A percentile compares a stretch with the other conserved stretches of the same genome.
These are phyloP conservation scores for Teleopsis dalmanni DNA, from an alignment of 1,140 invertebrate genomes.

Conservation along the genomic window DNA sequence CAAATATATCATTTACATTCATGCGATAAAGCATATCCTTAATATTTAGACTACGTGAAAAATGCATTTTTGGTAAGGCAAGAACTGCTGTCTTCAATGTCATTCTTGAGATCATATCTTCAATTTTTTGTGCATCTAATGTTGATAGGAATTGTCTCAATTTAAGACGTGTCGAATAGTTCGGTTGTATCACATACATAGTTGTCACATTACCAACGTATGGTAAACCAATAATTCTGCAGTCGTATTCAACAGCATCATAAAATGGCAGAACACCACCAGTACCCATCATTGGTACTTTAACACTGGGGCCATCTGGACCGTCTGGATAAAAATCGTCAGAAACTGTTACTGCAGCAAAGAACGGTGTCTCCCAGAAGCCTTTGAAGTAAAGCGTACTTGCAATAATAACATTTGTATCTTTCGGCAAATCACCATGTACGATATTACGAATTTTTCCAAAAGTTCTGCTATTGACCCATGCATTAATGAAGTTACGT, in stretches of 20 bases:
- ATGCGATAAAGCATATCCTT: slow-evolving; percentile 47
- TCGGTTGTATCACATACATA: slow-evolving; percentile 66
- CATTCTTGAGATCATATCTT: slow-evolving; percentile 48
- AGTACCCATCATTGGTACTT: slow-evolving; percentile 60
- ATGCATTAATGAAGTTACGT: slow-evolving; percentile 53
- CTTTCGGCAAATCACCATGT: slow-evolving; percentile 37
- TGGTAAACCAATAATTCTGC: slow-evolving; percentile 60
- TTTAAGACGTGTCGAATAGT: slow-evolving; percentile 43
- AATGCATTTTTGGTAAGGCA: slow-evolving; percentile 58
- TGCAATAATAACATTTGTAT: slow-evolving; percentile 58
- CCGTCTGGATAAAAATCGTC: slow-evolving; percentile 48
- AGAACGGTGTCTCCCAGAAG: slow-evolving; percentile 65
- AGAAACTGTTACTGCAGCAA: slow-evolving; percentile 44
- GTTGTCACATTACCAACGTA: slow-evolving; percentile 58
- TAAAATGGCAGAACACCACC: slow-evolving; percentile 39
- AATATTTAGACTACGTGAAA: slow-evolving; percentile 52
- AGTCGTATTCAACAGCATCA: slow-evolving; percentile 32
- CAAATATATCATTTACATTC: slow-evolving; percentile 55
- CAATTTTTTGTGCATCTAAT: slow-evolving; percentile 48
- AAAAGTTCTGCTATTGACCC: slow-evolving; percentile 58
- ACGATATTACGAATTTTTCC: slow-evolving; percentile 59
- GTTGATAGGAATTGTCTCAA: slow-evolving; percentile 47
- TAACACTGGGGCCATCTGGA: slow-evolving; percentile 41
- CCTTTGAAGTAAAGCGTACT: slow-evolving; percentile 74
- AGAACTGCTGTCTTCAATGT: slow-evolving; percentile 47